These are phyloP conservation scores for Ceyx erithaca DNA, from an alignment of 2,797 vertebrate genomes.

Conservation along the genomic window DNA sequence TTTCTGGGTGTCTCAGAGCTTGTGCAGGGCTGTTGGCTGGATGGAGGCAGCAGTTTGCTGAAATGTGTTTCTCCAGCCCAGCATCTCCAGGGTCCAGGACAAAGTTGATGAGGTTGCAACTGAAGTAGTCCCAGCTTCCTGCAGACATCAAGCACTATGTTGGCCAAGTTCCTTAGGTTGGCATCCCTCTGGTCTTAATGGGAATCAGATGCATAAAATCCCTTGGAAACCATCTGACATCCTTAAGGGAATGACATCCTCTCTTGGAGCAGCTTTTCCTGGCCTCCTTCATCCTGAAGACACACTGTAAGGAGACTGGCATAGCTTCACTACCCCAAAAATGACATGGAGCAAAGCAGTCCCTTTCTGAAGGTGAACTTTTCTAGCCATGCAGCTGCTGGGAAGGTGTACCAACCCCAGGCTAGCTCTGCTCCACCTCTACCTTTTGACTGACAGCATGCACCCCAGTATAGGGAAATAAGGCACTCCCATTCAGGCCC, in stretches of 20 bases:
- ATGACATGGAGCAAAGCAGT: not conserved
- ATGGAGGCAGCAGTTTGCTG: not conserved
- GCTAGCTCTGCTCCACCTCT: not conserved
- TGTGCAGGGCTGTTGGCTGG: accelerated
- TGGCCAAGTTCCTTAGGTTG: not conserved
- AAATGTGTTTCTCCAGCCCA: not conserved
- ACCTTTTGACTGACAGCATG: not conserved
- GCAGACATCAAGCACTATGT: accelerated
- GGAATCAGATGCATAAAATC: not conserved
- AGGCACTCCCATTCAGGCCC: not conserved
- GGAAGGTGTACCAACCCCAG: not conserved
- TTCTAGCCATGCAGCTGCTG: accelerated
- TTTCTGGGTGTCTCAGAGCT: not conserved
- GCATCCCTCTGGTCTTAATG: not conserved
- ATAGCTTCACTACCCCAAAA: not conserved
- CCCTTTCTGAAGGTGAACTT: not conserved
- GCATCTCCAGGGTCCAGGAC: not conserved
- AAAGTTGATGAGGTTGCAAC: not conserved
- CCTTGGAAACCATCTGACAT: not conserved
- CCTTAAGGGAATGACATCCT: not conserved
- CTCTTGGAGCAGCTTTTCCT: not conserved
- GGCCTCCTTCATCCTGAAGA: not conserved
- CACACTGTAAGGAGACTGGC: not conserved
- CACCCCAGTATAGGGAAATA: accelerated
- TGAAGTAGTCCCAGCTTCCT: accelerated